Base-by-base conservation (phyloP, 2,113 vertebrate species). In the Rhinoptilus africanus region DNA sequence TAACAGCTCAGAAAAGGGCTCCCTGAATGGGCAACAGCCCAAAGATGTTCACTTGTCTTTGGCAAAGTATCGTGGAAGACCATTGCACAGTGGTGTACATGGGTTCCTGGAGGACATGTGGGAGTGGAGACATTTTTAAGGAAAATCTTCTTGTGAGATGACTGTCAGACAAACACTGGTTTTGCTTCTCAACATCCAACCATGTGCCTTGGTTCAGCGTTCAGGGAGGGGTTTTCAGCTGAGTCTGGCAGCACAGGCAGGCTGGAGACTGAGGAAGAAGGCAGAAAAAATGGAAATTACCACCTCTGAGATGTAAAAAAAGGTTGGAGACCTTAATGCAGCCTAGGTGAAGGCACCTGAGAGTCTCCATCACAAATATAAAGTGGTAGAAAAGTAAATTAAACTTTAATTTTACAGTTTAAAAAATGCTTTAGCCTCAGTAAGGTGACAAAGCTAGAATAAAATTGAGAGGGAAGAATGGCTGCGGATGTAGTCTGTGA, bases 31-130 rank as follows among this genome's bases (percentile, higher is more conserved):
- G 5, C 19, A 67, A 39, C 2, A 14, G 10, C 14, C 66, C 88
- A 37, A 74, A 50, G 3, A 14, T 45, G 11, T 12, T 48, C 28
- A 32, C 19, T 15, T 12, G 14, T 21, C 30, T 23, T 27, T 16
- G n/a, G 12, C 8, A 83, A 76, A 64, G 20, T 4, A 14, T 14
- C 0, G 1, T 9, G 16, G 32, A 84, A 54, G 39, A 63, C 6
- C 18, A 6, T 8, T 56, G 20, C 10, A 35, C 34, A 4, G 21
- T 0, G 0, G 8, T 27, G 8, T 12, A 45, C 14, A 1, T 4
- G 17, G 12, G 8, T 10, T 73, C 18, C 63, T 64, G 63, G 11
- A 69, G 14, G 17, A 32, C 12, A 9, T 4, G 45, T 11, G 7
- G 21, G 9, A 75, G 2, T 16, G 10, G 30, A 74, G 34, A 35